Conservation (phyloP, 2,888 invertebrate species). For the Eilema depressum region DNA sequence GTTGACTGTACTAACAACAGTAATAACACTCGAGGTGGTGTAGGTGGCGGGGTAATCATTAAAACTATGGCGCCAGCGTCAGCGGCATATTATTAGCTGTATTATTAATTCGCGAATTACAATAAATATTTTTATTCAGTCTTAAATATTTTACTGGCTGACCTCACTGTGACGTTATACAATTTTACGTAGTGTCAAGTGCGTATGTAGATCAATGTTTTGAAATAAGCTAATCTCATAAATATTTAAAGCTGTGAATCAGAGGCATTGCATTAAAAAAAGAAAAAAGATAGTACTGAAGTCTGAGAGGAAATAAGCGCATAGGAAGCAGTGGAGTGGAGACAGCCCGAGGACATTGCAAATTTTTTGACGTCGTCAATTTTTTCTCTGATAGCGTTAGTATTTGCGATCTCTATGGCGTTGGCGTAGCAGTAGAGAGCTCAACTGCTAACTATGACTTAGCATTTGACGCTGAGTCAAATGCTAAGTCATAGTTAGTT, state of each 20-base stretch:
- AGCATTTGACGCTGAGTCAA: no score
- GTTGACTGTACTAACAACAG: not conserved
- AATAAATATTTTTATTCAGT: not conserved
- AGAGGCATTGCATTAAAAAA: conserved; percentile 54
- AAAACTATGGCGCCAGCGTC: not conserved
- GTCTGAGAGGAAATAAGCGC: conserved; percentile 37
- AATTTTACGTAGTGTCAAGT: no score
- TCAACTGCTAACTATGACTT: no score
- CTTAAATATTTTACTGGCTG: not conserved
- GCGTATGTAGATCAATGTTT: not conserved
- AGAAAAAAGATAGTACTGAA: conserved; percentile 48
- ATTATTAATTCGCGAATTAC: not conserved
- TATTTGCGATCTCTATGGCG: not conserved
- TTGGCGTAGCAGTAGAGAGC: no score
- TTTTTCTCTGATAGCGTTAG: not conserved
- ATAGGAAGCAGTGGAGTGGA: conserved; percentile 40
- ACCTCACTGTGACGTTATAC: not conserved
- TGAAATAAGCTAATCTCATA: conserved; percentile 23
- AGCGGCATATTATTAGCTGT: not conserved
- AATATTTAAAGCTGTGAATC: conserved; percentile 48
- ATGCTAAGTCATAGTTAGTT: no score
- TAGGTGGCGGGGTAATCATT: conserved; percentile 1
- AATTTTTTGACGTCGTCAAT: not conserved
- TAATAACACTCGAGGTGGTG: not conserved
- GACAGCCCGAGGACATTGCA: conserved; percentile 11